Base-by-base conservation (phyloP, 2,797 vertebrate species). In the Kryptopterus vitreolus region DNA sequence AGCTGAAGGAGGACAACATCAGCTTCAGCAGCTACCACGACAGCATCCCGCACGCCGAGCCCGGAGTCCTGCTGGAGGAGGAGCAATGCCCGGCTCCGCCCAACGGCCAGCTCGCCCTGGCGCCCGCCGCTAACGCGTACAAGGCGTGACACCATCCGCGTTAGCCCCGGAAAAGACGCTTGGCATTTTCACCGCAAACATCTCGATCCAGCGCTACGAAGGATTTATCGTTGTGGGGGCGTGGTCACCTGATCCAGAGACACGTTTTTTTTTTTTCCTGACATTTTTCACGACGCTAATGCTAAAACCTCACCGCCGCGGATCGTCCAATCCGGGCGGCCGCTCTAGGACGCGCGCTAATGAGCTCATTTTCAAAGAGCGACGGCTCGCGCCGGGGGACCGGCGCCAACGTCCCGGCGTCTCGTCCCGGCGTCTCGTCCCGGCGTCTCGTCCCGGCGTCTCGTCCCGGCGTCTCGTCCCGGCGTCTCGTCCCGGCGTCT, bases 21-120 rank as follows among this genome's bases (percentile, higher is more conserved):
- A 99, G 98, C 87, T 99, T 99, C 86, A 99, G 97, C 93, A 99
- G 98, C 90, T 99, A 99, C 92, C 98, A 99, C 0, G 97, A 99
- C 90, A 98, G 97, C 94, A 96, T 98, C 71, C 98, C 98, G 84
- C 98, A 98, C 0, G 97, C 98, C 0, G 98, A 99, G 0, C 95
- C 98, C 72, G 98, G 96, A 0, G 98, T 96, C 78, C 89, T 99
- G 78, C 87, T 99, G 91, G 98, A 99, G 83, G 98, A 99, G 0
- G 96, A 98, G 69, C 95, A 92, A 18, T 96, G 93, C 0, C 96
- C 98, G 83, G 96, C 96, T 26, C 94, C 95, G 0, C 95, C 97
- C 0, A 99, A 99, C 0, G 97, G 98, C 77, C 98, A 98, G 87
- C 92, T 98, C 50, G 95, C 96, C 0, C 92, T 98, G 80, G 96